Conservation (phyloP, 53 echinoderm and acorn worm species). For the Zoroaster sp. region DNA sequence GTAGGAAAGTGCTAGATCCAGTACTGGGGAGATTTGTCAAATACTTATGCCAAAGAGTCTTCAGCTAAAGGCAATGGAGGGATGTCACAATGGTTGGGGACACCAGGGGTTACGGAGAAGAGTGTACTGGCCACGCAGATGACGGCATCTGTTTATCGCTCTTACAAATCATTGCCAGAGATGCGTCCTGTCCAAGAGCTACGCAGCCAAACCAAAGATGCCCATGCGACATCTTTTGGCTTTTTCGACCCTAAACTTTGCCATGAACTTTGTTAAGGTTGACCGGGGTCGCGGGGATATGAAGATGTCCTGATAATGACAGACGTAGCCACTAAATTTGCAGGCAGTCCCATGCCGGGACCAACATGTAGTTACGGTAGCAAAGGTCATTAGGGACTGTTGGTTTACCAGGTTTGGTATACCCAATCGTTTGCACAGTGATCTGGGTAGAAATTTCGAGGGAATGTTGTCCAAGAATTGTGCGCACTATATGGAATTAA, state of each 20-base stretch:
- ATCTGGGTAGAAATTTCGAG: conserved; percentile 80
- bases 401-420: conserved; percentile 83
- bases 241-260: conserved; percentile 56
- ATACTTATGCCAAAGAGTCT: conserved; percentile 47
- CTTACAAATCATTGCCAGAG: conserved; percentile 29
- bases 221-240: conserved; percentile 54
- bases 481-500: conserved; percentile 15
- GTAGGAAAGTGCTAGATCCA: conserved; percentile 13
- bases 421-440: conserved; percentile 67
- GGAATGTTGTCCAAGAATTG: conserved; percentile 43
- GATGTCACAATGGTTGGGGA: conserved; percentile 59
- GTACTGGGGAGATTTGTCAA: background rate
- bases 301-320: conserved; percentile 73
- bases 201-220: background rate
- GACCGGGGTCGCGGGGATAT: background rate
- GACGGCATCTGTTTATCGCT: conserved; percentile 1
- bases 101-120: conserved; percentile 56
- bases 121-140: conserved; percentile 61
- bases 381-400: conserved; percentile 48
- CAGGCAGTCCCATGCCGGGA: conserved; percentile 70
- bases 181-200: conserved; percentile 58
- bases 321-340: conserved; percentile 59
- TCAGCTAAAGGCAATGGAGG: conserved; percentile 18
- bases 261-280: conserved; percentile 49
- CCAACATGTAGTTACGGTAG: conserved; percentile 70